Percentiles rank a stretch among this genome's conserved stretches.
phyloP scores from a whole-genome alignment of 2,113 vertebrate species.

The Azemiops feae region DNA sequence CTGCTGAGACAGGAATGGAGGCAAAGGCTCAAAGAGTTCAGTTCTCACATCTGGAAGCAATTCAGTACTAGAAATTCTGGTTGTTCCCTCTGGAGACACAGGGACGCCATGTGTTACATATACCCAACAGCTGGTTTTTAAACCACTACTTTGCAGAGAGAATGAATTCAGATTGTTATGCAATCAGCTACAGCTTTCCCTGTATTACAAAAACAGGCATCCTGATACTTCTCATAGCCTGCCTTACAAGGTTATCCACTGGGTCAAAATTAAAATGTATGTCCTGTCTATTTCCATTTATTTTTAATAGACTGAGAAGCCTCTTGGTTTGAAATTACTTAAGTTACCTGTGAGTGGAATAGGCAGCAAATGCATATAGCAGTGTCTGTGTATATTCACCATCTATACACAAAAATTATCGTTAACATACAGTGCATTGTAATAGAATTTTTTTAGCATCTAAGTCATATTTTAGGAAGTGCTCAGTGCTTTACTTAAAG shows the following conservation, averaged over 20 bases:
- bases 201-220: neutral
- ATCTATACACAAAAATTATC: neutral
- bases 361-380: neutral
- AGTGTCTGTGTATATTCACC: neutral
- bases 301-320: neutral
- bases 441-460: neutral
- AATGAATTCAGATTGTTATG: neutral
- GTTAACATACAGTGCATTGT: neutral
- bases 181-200: neutral
- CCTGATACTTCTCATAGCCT: conserved; percentile 5
- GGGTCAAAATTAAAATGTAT: neutral
- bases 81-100: conserved; percentile 27
- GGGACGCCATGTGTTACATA: conserved; percentile 24
- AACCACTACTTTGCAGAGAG: conserved; percentile 31
- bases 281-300: neutral
- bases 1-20: conserved; percentile 30
- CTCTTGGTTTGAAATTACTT: neutral
- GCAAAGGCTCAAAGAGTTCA: conserved; percentile 9
- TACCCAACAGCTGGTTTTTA: conserved; percentile 27
- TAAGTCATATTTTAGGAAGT: neutral
- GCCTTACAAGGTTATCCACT: neutral
- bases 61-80: conserved; percentile 36
- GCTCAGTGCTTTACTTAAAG: neutral
- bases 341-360: neutral
- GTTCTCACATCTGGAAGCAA: conserved; percentile 35